Base-by-base conservation (phyloP, 2,113 vertebrate genomes). In the Trogon surrucura region DNA sequence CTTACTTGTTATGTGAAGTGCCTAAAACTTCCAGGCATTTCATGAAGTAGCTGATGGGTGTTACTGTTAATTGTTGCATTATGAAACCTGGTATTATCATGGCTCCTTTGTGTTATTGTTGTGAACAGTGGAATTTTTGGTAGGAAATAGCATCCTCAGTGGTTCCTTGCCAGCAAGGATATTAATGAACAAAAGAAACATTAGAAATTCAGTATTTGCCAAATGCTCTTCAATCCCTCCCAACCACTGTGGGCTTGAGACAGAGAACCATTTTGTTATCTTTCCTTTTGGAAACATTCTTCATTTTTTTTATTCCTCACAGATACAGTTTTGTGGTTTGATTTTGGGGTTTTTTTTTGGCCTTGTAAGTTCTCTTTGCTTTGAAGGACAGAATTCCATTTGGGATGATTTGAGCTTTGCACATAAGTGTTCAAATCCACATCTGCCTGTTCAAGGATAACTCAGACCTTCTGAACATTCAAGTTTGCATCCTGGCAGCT, bases 101-200 rank as follows among this genome's bases (percentile, higher is more conserved):
- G 0, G 13, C 73, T 95, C 38, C 58, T 88, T 82, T 91, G 61
- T 72, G 51, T 81, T 88, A 36, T 38, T 95, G 45, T 72, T 94
- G 41, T 57, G 71, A 91, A 65, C 79, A 78, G 83, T 81, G 93
- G 69, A 94, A 91, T 92, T 95, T 92, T 86, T 3, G 1, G 29
- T 81, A 89, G 93, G 93, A 95, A 87, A 90, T 34, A 81, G n/a
- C 26, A 85, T 95, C 85, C 81, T 88, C 45, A 22, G 20, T 53
- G 30, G 51, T 77, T 96, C 41, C 50, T 93, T 94, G 90, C 78
- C 90, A 91, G 62, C 2, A 6, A 87, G 70, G 38, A 51, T 88
- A 69, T 73, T 95, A 89, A 75, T 61, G 81, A 82, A 89, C 54
- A 85, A 82, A 95, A 81, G 71, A 94, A 96, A 21, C n/a, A 19